Evolutionary conservation across 2,888 invertebrate species (phyloP), one percentile per base, ranked within the genome.

Genomic region (Cyclophora punctaria): DNA sequence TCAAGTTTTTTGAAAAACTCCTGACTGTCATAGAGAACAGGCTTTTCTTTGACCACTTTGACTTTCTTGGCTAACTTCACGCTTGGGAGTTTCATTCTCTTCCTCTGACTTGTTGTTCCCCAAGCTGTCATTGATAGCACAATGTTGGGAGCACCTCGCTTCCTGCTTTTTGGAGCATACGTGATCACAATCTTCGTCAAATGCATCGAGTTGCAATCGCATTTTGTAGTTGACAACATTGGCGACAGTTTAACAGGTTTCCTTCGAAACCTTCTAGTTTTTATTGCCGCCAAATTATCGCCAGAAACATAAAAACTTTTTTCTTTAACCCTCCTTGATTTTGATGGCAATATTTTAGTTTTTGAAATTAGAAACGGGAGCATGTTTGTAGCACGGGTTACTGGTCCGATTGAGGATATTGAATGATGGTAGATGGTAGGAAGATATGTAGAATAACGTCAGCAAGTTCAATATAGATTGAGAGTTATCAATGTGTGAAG

Each of bases 1-100:
- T 89, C 89, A 49, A 89, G 74, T 48, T 76, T 84, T 56, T 66
- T 76, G 70, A 89, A 87, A 62, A 89, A 88, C 45, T 73, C 80
- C 42, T 82, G 81, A 52, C 71, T 76, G 50, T 85, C 73, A 54
- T 77, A 74, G 5, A 63, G 57, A 35, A 74, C 48, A 2, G 67
- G 60, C 50, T 74, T 75, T 33, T 80, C 72, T 49, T 73, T 73
- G 34, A 72, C 65, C 2, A 64, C 44, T 3, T 6, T 57, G 41
- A 69, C 45, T 58, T 80, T 85, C 48, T 63, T 74, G 5, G 73
- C 51, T 33, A 74, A 48, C 53, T 73, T 71, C 3, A 80, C 67
- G 50, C 60, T 78, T 0, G 85, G 81, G 51, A 84, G 50, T 58
- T 77, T 83, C 65, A 82, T 77, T 4, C 81, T 69, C 45, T 85